Base-by-base conservation (phyloP, 2,797 vertebrate species). In the Leuciscus waleckii region DNA sequence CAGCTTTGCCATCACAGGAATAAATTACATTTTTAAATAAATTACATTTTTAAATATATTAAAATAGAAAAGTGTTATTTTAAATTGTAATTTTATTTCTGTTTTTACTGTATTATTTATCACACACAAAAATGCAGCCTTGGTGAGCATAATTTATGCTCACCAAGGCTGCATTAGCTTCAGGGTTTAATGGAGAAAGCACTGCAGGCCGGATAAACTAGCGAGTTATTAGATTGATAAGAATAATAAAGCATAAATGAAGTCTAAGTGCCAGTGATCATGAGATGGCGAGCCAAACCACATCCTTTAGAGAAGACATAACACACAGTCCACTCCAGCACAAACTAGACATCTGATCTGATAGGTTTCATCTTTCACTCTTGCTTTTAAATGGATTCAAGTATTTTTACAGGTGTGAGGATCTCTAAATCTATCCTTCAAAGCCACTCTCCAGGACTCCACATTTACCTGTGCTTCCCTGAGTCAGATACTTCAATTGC, bases 101-200 rank as follows among this genome's bases (percentile, higher is more conserved):
- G n/a, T n/a, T n/a, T n/a, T n/a, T n/a, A n/a, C n/a, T n/a, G n/a
- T n/a, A n/a, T n/a, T n/a, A n/a, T n/a, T n/a, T n/a, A n/a, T n/a
- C n/a, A n/a, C n/a, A n/a, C n/a, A n/a, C n/a, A n/a, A n/a, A n/a
- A n/a, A n/a, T n/a, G n/a, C n/a, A n/a, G n/a, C n/a, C n/a, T n/a
- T n/a, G n/a, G n/a, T n/a, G n/a, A n/a, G n/a, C n/a, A n/a, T n/a
- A n/a, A n/a, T n/a, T n/a, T n/a, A n/a, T n/a, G n/a, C n/a, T n/a
- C n/a, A n/a, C n/a, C n/a, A n/a, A n/a, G n/a, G n/a, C n/a, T n/a
- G n/a, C n/a, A n/a, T n/a, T 63, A 23, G 51, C 39, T 82, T 61
- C 11, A 82, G 63, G 89, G 86, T 74, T 69, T 75, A 88, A 94
- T 91, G 85, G 84, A 78, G 63, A 90, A 92, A 92, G 90, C 93